phyloP scores from a whole-genome alignment of 1,140 invertebrate genomes.

The Drosophila oshimai region DNA sequence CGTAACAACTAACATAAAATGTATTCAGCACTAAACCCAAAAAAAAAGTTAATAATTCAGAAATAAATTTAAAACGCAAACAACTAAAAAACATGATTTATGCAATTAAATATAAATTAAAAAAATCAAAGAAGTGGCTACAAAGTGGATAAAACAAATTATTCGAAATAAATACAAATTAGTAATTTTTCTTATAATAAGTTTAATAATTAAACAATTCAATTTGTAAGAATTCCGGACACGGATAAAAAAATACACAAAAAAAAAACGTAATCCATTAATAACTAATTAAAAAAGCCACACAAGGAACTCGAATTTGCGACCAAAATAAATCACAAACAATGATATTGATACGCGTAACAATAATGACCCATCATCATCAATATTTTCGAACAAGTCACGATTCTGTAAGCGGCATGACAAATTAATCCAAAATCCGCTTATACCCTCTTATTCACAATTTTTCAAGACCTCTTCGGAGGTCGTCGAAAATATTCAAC shows the following conservation, averaged over 20 bases:
- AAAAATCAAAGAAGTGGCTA: too few relatives aligned
- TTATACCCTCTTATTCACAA: background rate
- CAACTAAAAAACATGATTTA: background rate
- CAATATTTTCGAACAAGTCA: conserved; percentile 50
- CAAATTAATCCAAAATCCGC: conserved; percentile 37
- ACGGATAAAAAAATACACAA: background rate
- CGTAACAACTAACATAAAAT: too few relatives aligned
- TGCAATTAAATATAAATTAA: background rate
- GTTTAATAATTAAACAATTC: conserved; percentile 7
- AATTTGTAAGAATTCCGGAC: conserved; percentile 6
- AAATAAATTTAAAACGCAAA: too few relatives aligned
- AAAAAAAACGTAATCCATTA: background rate
- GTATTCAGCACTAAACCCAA: too few relatives aligned
- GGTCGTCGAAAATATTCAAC: conserved; percentile 43
- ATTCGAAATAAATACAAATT: background rate
- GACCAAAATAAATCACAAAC: conserved; percentile 31
- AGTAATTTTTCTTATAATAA: too few relatives aligned
- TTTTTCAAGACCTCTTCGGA: conserved; percentile 15
- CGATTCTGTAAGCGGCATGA: conserved; percentile 50
- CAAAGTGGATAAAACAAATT: too few relatives aligned
- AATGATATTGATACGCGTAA: conserved; percentile 62
- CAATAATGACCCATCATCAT: conserved; percentile 23
- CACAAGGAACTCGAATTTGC: conserved; percentile 13
- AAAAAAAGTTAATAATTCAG: too few relatives aligned
- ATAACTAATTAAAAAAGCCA: background rate